Percentiles rank a stretch among this genome's conserved stretches.
phyloP scores from a whole-genome alignment of 2,113 vertebrate genomes.

The Cyphomyrus discorhynchus region DNA sequence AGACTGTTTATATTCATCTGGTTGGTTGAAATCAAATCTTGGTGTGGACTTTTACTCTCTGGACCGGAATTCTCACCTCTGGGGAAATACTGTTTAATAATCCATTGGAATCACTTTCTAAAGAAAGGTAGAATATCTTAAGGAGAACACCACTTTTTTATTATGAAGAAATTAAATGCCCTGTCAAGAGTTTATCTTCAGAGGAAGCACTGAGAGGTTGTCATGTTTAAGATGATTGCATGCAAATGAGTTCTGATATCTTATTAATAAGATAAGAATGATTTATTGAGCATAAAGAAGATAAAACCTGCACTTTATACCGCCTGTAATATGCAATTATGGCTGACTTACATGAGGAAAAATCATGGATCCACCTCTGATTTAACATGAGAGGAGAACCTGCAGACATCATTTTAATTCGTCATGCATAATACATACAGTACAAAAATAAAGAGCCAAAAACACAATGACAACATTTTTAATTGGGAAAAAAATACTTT shows the following conservation, averaged over 20 bases:
- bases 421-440: not conserved
- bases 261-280: slow-evolving; percentile 14
- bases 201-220: not conserved
- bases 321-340: not conserved
- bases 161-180: not conserved
- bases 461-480: not conserved
- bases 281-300: slow-evolving; percentile 11
- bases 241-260: slow-evolving; percentile 18
- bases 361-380: not conserved
- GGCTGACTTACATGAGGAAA: not conserved
- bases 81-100: not conserved
- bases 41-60: not conserved
- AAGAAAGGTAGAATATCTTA: not conserved
- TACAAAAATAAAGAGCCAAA: not conserved
- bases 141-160: not conserved
- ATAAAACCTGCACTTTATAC: slow-evolving; percentile 3
- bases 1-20: not conserved
- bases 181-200: slow-evolving; percentile 2
- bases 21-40: not conserved
- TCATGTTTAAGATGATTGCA: not conserved
- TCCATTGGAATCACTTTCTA: not conserved
- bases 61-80: not conserved
- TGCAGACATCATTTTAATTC: not conserved
- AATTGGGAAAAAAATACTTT: not conserved
- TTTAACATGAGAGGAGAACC: not conserved